Conservation (phyloP, 2,888 invertebrate species). For the Cotesia congregata region DNA sequence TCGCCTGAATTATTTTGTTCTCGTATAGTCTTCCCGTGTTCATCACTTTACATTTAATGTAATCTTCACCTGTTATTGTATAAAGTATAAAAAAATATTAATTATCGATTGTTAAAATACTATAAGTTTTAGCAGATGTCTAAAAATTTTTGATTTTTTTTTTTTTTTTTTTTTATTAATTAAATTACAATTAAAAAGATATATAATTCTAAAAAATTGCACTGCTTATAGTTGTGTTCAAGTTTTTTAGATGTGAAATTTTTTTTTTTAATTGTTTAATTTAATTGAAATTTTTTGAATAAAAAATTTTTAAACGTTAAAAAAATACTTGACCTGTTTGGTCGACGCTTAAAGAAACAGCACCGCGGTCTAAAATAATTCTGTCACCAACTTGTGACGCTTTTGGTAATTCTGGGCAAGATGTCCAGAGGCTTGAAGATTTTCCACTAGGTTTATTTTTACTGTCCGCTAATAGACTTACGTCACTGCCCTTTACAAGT, state of each 20-base stretch:
- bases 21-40: conserved; percentile 73
- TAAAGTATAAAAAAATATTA: too few relatives aligned
- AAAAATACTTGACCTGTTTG: conserved; percentile 46
- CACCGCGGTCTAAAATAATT: conserved; percentile 53
- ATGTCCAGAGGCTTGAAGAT: conserved; percentile 51
- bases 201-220: too few relatives aligned
- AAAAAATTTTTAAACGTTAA: too few relatives aligned
- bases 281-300: too few relatives aligned
- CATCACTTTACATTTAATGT: conserved; percentile 72
- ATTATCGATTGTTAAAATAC: too few relatives aligned
- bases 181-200: too few relatives aligned
- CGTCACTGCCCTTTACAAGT: conserved; percentile 41
- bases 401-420: conserved; percentile 49
- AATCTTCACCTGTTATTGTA: conserved; percentile 50
- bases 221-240: too few relatives aligned
- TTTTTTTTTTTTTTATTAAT: too few relatives aligned
- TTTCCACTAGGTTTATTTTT: conserved; percentile 47
- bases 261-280: too few relatives aligned
- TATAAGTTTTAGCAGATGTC: too few relatives aligned
- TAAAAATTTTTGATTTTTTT: too few relatives aligned
- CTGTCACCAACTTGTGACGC: conserved; percentile 50
- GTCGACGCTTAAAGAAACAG: conserved; percentile 46
- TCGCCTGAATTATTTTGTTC: conserved; percentile 73
- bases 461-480: conserved; percentile 48
- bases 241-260: too few relatives aligned